These are phyloP conservation scores for Rhinolophus sinicus DNA, from an alignment of 2,113 vertebrate species.

Conservation along the genomic window DNA sequence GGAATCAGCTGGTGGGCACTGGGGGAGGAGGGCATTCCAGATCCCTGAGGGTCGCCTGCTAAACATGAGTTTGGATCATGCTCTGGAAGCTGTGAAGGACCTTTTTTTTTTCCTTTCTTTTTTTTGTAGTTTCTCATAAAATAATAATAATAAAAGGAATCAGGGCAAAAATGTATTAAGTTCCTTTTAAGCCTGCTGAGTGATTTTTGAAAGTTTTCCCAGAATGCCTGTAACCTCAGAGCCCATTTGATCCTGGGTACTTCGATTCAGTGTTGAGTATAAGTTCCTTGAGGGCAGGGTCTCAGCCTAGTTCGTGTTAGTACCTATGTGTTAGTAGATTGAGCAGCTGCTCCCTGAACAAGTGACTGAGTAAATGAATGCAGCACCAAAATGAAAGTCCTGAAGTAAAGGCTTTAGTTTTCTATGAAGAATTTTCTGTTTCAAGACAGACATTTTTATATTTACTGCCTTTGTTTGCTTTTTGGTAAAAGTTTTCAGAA, in stretches of 20 bases:
- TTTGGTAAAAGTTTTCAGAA: conserved; percentile 18
- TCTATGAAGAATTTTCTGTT: background rate
- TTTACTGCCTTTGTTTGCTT: conserved; percentile 35
- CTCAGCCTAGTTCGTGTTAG: background rate
- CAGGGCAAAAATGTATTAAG: background rate
- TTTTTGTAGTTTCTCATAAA: background rate
- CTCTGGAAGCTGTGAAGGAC: background rate
- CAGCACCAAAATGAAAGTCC: background rate
- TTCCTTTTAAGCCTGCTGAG: conserved; percentile 6
- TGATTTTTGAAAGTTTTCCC: conserved; percentile 34
- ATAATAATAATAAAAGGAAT: background rate
- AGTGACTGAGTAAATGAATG: background rate
- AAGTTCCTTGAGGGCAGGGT: background rate
- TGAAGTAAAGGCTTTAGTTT: conserved; percentile 20
- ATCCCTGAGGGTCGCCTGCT: background rate
- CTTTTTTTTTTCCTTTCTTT: background rate
- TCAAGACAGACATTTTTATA: background rate
- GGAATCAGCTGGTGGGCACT: background rate
- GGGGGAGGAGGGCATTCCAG: background rate
- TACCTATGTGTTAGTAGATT: background rate
- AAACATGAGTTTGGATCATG: background rate
- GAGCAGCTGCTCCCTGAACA: background rate
- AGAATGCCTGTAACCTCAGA: conserved; percentile 22
- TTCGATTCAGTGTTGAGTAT: background rate
- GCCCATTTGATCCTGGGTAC: background rate